phyloP scores from a whole-genome alignment of 2,113 vertebrate genomes.

The Archocentrus centrarchus region DNA sequence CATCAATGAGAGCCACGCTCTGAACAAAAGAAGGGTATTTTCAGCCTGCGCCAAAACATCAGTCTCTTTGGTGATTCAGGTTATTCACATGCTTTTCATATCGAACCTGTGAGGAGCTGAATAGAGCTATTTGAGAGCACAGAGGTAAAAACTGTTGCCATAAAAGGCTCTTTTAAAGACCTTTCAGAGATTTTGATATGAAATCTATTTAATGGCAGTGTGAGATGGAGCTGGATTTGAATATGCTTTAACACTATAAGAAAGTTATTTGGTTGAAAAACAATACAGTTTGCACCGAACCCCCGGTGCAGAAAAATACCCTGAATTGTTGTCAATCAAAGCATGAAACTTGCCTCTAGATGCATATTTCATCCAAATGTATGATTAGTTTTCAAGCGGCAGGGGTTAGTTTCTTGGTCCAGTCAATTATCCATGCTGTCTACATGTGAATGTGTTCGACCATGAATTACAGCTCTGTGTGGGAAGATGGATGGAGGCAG shows the following conservation, averaged over 20 bases:
- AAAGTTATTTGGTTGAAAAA: neutral
- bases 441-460: constrained; percentile 44
- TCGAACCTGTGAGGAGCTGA: neutral
- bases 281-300: neutral
- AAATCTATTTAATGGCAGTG: neutral
- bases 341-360: neutral
- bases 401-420: neutral
- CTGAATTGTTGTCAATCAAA: neutral
- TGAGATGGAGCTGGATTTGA: neutral
- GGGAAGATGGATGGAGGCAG: constrained; percentile 58
- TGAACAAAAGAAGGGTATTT: constrained; percentile 27
- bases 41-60: constrained; percentile 18
- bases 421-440: constrained; percentile 24
- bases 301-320: neutral
- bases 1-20: constrained; percentile 45
- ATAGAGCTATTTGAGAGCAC: constrained; percentile 9
- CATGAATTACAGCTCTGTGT: constrained; percentile 62
- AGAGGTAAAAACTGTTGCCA: neutral
- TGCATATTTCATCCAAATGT: neutral
- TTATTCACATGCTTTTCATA: constrained; percentile 20
- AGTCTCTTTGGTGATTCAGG: constrained; percentile 15
- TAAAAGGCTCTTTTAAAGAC: constrained; percentile 4
- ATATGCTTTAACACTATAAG: neutral
- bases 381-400: neutral
- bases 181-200: constrained; percentile 6